A percentile compares a stretch with the other conserved stretches of the same genome.
These are phyloP conservation scores for Trissoscelio sp. DNA, from an alignment of 2,888 invertebrate genomes.

Conservation along the genomic window DNA sequence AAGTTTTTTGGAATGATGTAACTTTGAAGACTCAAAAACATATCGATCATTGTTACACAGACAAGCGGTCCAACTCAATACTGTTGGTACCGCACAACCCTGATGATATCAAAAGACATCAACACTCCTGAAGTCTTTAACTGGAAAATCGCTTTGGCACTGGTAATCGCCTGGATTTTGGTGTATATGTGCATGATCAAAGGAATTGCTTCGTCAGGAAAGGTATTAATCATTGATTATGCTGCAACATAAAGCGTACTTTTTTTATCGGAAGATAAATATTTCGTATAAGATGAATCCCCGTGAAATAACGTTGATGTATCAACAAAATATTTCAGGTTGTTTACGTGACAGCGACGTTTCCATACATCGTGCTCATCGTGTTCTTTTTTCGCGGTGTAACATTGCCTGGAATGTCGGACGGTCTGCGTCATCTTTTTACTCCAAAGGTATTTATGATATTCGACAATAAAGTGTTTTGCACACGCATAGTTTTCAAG, in stretches of 20 bases:
- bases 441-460: conserved; percentile 88
- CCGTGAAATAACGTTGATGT: neutral
- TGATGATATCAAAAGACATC: conserved; percentile 95
- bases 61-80: conserved; percentile 95
- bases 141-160: conserved; percentile 94
- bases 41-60: too few species aligned
- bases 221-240: conserved; percentile 85
- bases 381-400: conserved; percentile 98
- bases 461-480: neutral
- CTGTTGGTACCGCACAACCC: conserved; percentile 97
- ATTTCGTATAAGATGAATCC: conserved; percentile 1
- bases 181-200: conserved; percentile 99
- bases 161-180: conserved; percentile 95
- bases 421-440: conserved; percentile 94
- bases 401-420: conserved; percentile 93
- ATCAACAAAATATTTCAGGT: conserved; percentile 82
- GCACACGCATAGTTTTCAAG: neutral
- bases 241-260: neutral
- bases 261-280: conserved; percentile 8
- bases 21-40: too few species aligned
- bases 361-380: conserved; percentile 97
- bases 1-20: too few species aligned
- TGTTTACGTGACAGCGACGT: conserved; percentile 97
- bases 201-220: conserved; percentile 98
- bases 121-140: conserved; percentile 94